These are phyloP conservation scores for Aethina tumida DNA, from an alignment of 1,140 invertebrate genomes.

Conservation along the genomic window DNA sequence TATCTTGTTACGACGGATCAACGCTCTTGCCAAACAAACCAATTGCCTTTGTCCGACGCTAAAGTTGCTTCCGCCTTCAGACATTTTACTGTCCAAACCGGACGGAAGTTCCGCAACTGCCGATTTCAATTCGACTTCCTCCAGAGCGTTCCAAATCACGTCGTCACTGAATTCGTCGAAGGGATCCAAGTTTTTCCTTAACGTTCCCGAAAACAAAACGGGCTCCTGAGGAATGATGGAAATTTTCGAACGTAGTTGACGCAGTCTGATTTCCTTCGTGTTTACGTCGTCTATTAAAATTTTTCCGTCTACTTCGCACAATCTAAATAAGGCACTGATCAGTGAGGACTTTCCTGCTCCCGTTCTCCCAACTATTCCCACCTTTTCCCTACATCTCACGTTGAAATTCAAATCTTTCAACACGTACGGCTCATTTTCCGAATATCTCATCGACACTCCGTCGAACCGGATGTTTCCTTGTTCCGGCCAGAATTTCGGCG, in stretches of 20 bases:
- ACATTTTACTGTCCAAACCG: slow-evolving; percentile 42
- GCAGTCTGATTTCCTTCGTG: slow-evolving; percentile 50
- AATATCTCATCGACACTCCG: slow-evolving; percentile 47
- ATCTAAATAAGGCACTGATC: slow-evolving; percentile 57
- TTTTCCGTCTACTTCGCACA: slow-evolving; percentile 57
- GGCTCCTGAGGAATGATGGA: slow-evolving; percentile 81
- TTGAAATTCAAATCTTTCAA: slow-evolving; percentile 44
- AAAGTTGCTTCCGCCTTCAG: slow-evolving; percentile 47
- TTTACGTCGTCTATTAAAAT: slow-evolving; percentile 65
- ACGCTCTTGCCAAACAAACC: slow-evolving; percentile 47
- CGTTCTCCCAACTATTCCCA: slow-evolving; percentile 62
- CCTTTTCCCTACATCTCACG: slow-evolving; percentile 49
- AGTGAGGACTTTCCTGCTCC: slow-evolving; percentile 78
- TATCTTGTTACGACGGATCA: slow-evolving; percentile 50
- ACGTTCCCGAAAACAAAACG: slow-evolving; percentile 68
- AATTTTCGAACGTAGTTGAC: slow-evolving; percentile 58
- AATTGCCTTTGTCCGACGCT: slow-evolving; percentile 48
- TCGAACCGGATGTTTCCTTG: slow-evolving; percentile 19
- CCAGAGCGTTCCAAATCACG: slow-evolving; percentile 75
- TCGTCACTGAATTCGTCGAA: slow-evolving; percentile 61
- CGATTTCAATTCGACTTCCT: slow-evolving; percentile 62
- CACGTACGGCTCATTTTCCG: slow-evolving; percentile 36
- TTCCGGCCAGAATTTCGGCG: slow-evolving; percentile 33
- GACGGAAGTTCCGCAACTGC: slow-evolving; percentile 32
- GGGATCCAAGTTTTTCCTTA: slow-evolving; percentile 82